Evolutionary conservation across 1,140 invertebrate genomes (phyloP), one percentile per base, ranked within the genome.

Genomic region (Heterodera carotae): DNA sequence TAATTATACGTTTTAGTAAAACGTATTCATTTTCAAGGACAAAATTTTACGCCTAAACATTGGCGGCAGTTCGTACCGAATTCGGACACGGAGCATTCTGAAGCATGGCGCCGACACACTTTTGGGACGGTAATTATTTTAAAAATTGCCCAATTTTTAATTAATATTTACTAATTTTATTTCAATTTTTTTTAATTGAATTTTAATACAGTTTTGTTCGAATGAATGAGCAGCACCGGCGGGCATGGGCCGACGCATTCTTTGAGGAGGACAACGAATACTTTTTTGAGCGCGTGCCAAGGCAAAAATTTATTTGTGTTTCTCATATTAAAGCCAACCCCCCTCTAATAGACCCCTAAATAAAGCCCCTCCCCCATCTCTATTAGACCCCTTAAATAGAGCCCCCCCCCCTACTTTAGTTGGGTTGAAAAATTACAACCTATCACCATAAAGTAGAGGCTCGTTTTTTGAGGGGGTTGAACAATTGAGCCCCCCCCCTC

Each of bases 241-340:
- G 81, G 43, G 69, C 70, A 34, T 87, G 85, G 85, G 83, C 83
- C 4, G 85, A 87, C 72, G 79, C 84, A 15, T 87, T 80, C 39
- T 87, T 87, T 71, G 85, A 88, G 48, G 86, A 87, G 8, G 59
- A 77, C 18, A 76, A 82, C 64, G 85, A 87, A 78, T 87, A 88
- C 70, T 87, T 88, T 66, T 87, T 87, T 68, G 85, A 86, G 73
- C 53, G 85, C 69, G 83, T 85, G 48, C 85, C 85, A 27, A 81
- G 86, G 84, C 87, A 25, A 43, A 36, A 18, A 68, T 12, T 18
- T 18, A 53, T 53, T 53, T 22, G n/a, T n/a, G n/a, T n/a, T n/a
- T n/a, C n/a, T n/a, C n/a, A n/a, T n/a, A n/a, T n/a, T n/a, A n/a
- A n/a, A n/a, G n/a, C n/a, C n/a, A n/a, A n/a, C n/a, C n/a, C n/a